phyloP scores from a whole-genome alignment of 1,140 invertebrate species.

The Pogonomyrmex barbatus region DNA sequence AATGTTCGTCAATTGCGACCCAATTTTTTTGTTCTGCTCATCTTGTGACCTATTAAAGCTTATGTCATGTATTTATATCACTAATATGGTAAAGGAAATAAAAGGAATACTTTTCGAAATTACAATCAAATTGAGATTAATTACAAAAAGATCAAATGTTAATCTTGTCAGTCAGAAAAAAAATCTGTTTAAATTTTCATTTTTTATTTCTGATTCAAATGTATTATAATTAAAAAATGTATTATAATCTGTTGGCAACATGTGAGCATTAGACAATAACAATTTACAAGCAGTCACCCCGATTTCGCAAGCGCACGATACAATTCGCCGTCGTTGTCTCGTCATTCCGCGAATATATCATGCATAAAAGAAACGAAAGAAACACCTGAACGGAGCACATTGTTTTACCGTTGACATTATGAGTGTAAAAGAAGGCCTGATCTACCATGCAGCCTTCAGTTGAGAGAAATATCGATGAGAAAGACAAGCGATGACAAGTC shows the following conservation, averaged over 20 bases:
- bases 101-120: neutral
- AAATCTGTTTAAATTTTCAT: neutral
- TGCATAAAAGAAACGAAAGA: conserved; percentile 60
- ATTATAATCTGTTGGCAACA: neutral
- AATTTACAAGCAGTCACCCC: conserved; percentile 49
- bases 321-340: conserved; percentile 18
- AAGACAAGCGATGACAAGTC: conserved; percentile 5
- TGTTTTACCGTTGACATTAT: conserved; percentile 59
- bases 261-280: neutral
- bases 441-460: conserved; percentile 83
- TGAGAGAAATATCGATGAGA: conserved; percentile 58
- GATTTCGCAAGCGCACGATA: conserved; percentile 22
- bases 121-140: neutral
- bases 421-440: conserved; percentile 79
- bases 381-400: conserved; percentile 63
- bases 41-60: neutral
- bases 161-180: neutral
- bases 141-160: neutral
- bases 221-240: neutral
- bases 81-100: neutral
- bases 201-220: neutral
- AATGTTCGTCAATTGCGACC: conserved; percentile 16
- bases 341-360: conserved; percentile 42
- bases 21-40: neutral
- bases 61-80: neutral